Evolutionary conservation across 2,888 invertebrate genomes (phyloP), one percentile per base, ranked within the genome.

Genomic region (Andrena chrysosceles): DNA sequence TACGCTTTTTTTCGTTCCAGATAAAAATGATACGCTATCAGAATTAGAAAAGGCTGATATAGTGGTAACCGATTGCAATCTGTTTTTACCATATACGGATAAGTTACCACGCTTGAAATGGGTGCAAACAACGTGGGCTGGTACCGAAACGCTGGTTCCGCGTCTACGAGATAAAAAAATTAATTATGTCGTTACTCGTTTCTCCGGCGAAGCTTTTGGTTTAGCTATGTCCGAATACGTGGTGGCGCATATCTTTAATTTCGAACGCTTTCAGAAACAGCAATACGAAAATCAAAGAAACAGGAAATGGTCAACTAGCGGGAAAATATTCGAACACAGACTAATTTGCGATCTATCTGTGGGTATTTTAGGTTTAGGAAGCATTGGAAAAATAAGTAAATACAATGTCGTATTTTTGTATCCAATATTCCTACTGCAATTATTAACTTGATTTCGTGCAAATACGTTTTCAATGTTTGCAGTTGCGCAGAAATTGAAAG

Each of bases 311-410:
- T 79, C 52, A 6, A 67, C 72, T n/a, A 89, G 92, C 52, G 94
- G 93, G 1, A 93, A 91, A 83, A 93, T 95, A 73, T 69, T 63
- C 1, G 69, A 91, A 68, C 92, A 94, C 76, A 91, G 95, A 63
- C 85, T 92, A 1, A 92, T 96, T 77, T 91, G 91, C 35, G 94
- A 95, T 75, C 89, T 95, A 16, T 94, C 94, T 2, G 91, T 95
- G 81, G 95, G 95, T 7, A 94, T 96, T 76, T 89, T 96, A 48
- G 95, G 96, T 16, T 85, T 95, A 33, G 96, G 96, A 59, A 93
- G 92, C 66, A 95, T 96, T 82, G 95, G 95, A 54, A 93, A 91
- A 85, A 91, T 93, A 87, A 93, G 95, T 95, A 91, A 90, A 89
- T 73, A 83, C 52, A 13, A 52, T 54, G 33, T 7, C n/a, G 2